Percentiles rank a stretch among this genome's conserved stretches.
phyloP scores from a whole-genome alignment of 2,113 vertebrate species.

The Atractosteus spatula region DNA sequence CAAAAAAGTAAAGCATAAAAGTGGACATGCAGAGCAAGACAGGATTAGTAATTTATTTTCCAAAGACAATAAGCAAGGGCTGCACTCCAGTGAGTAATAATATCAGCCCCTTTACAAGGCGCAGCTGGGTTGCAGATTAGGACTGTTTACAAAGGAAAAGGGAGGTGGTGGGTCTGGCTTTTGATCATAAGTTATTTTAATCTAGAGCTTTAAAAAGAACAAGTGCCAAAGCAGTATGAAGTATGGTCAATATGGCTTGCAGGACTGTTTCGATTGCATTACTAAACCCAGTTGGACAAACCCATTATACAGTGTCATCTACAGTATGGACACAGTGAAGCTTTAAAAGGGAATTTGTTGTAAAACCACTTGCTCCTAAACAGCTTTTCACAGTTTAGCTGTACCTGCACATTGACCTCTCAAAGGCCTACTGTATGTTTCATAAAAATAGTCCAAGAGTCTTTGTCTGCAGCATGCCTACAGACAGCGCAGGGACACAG shows the following conservation, averaged over 20 bases:
- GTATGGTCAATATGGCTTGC: neutral
- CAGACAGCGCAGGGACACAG: too few species aligned
- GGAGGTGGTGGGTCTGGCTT: slow-evolving; percentile 40
- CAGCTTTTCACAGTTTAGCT: too few species aligned
- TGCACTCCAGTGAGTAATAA: slow-evolving; percentile 13
- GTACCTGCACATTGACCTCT: too few species aligned
- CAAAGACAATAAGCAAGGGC: neutral
- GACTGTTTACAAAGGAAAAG: slow-evolving; percentile 37
- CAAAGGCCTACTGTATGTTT: too few species aligned
- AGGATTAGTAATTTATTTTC: neutral
- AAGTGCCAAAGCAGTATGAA: neutral
- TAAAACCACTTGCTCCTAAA: neutral
- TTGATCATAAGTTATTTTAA: slow-evolving; percentile 44
- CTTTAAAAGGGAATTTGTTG: neutral
- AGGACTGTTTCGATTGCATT: neutral
- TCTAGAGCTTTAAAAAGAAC: slow-evolving; percentile 26
- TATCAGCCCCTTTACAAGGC: slow-evolving; percentile 34
- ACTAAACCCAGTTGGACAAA: neutral
- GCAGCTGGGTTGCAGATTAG: slow-evolving; percentile 52
- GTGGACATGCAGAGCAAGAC: neutral
- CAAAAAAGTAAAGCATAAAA: neutral
- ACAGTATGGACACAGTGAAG: neutral
- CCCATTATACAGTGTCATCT: neutral
- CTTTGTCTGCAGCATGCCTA: too few species aligned
- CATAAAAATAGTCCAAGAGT: too few species aligned